phyloP scores from a whole-genome alignment of 2,888 invertebrate species.

The Pammene aurita region DNA sequence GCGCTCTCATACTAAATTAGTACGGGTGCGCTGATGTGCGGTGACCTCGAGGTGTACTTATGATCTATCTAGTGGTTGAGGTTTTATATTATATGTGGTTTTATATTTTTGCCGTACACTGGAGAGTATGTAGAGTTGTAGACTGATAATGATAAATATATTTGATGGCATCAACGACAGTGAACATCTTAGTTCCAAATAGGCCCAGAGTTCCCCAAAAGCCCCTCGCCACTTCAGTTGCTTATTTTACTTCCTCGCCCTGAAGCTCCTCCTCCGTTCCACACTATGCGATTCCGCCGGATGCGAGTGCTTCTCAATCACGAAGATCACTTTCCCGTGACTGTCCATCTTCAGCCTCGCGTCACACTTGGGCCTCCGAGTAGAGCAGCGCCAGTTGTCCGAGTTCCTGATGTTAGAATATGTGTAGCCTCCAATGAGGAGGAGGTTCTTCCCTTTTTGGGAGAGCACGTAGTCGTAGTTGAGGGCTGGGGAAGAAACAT shows the following conservation, averaged over 20 bases:
- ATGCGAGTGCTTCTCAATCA: conserved; percentile 44
- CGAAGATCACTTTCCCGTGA: conserved; percentile 33
- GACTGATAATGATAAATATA: too few relatives aligned
- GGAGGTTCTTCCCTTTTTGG: conserved; percentile 44
- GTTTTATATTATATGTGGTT: too few relatives aligned
- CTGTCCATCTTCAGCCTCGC: conserved; percentile 43
- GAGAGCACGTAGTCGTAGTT: conserved; percentile 45
- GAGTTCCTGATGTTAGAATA: conserved; percentile 39
- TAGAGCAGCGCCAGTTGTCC: conserved; percentile 36
- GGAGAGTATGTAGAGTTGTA: too few relatives aligned
- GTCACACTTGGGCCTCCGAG: conserved; percentile 42
- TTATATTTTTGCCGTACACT: too few relatives aligned
- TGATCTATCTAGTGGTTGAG: too few relatives aligned
- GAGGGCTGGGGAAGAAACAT: conserved; percentile 24
- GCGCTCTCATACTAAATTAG: too few relatives aligned
- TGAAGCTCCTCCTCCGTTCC: conserved; percentile 30
- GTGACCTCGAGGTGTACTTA: too few relatives aligned
- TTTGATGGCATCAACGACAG: too few relatives aligned
- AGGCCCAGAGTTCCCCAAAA: too few relatives aligned
- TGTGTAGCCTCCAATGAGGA: conserved; percentile 46
- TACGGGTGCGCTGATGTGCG: too few relatives aligned
- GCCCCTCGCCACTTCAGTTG: not conserved
- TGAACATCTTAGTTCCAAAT: too few relatives aligned
- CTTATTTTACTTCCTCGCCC: conserved; percentile 24
- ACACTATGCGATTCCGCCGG: conserved; percentile 21